Evolutionary conservation across 2,888 invertebrate genomes (phyloP).

Genomic region (Drosophila mercatorum): DNA sequence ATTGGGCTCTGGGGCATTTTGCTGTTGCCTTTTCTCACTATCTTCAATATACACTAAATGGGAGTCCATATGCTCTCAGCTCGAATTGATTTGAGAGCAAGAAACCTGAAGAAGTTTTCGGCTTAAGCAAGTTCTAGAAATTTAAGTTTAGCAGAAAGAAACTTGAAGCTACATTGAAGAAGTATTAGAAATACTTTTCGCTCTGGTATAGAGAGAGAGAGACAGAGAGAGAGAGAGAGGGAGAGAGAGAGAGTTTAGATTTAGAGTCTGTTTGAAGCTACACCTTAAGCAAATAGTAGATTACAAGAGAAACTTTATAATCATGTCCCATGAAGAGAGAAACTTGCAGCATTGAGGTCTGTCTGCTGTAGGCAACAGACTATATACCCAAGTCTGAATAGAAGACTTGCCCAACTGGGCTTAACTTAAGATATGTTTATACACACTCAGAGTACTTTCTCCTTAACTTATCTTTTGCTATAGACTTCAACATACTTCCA

Average conservation of each 20-base stretch:
- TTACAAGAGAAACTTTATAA: background rate
- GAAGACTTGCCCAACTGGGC: background rate
- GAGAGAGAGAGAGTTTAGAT: too few relatives aligned
- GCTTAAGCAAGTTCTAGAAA: background rate
- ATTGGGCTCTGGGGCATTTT: constrained; percentile 74
- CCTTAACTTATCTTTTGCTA: background rate
- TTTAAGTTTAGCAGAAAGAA: background rate
- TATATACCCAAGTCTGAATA: too few relatives aligned
- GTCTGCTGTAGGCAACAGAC: background rate
- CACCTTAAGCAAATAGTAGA: background rate
- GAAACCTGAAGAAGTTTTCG: background rate
- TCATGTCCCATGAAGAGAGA: background rate
- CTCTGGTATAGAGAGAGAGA: too few relatives aligned
- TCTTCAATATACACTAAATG: constrained; percentile 25
- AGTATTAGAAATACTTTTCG: background rate
- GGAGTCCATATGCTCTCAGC: background rate
- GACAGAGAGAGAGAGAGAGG: too few relatives aligned
- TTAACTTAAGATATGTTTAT: background rate
- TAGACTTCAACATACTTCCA: background rate
- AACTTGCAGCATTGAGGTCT: background rate
- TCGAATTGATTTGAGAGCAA: background rate
- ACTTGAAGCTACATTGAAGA: background rate
- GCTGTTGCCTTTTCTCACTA: constrained; percentile 22
- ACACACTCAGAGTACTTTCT: background rate
- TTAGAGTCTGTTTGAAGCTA: background rate